phyloP scores from a whole-genome alignment of 2,888 invertebrate species.

The Cheilosia vernalis region DNA sequence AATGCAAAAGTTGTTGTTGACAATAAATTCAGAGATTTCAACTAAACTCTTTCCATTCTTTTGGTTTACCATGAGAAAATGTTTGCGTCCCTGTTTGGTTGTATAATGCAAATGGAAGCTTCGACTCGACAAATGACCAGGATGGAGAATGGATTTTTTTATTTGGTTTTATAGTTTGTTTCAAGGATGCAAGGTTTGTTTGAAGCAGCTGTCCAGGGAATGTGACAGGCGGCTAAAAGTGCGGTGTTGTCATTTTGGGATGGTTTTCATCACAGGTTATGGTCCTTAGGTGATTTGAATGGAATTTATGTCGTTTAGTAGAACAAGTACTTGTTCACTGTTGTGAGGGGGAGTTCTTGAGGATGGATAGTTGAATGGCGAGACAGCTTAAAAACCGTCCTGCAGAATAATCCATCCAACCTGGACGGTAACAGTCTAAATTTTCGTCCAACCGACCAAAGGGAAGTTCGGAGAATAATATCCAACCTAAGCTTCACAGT shows the following conservation, averaged over 20 bases:
- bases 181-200: background rate
- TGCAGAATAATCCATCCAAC: no score
- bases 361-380: no score
- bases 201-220: background rate
- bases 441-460: no score
- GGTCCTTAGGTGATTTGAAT: background rate
- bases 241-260: background rate
- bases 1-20: slow-evolving; percentile 12
- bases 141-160: background rate
- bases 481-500: no score
- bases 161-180: background rate
- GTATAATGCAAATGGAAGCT: slow-evolving; percentile 4
- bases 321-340: no score
- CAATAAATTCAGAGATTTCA: slow-evolving; percentile 10
- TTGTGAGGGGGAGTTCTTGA: no score
- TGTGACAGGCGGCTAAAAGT: background rate
- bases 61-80: slow-evolving; percentile 8
- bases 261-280: background rate
- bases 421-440: no score
- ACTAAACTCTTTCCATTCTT: background rate
- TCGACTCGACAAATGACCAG: background rate
- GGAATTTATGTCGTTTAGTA: no score
- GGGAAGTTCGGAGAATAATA: no score
- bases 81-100: background rate
- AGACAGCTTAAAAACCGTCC: no score